Evolutionary conservation across 2,797 vertebrate species (phyloP).

Genomic region (Rhynchonycteris naso): DNA sequence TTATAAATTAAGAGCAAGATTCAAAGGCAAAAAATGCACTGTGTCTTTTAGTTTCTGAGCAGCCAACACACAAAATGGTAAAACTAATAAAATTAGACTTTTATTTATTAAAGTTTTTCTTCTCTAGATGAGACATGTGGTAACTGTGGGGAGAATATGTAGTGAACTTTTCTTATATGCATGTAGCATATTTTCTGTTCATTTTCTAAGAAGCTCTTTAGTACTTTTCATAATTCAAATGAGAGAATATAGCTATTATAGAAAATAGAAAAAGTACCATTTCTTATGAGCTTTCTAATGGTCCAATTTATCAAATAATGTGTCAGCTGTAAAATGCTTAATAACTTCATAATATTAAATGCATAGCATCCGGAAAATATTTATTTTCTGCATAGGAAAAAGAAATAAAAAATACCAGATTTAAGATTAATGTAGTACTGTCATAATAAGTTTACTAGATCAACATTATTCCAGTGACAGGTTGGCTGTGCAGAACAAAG

Average conservation of each 20-base stretch:
- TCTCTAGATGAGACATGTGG: background rate
- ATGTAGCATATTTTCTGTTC: background rate
- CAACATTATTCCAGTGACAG: background rate
- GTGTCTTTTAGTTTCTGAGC: background rate
- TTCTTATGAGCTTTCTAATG: background rate
- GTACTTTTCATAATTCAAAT: background rate
- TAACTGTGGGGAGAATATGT: background rate
- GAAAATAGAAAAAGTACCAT: background rate
- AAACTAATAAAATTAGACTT: background rate
- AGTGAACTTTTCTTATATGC: background rate
- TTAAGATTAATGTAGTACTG: background rate
- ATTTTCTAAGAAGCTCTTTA: background rate
- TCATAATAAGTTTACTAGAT: background rate
- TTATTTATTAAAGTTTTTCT: background rate
- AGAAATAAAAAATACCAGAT: background rate
- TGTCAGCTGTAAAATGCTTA: background rate
- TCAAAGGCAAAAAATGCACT: background rate
- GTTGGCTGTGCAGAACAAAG: background rate
- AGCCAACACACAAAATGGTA: background rate
- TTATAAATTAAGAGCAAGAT: background rate
- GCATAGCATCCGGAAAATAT: background rate
- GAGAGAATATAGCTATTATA: background rate
- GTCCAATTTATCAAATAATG: background rate
- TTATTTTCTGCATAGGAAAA: background rate
- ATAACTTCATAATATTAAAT: conserved; percentile 5